Percentiles rank a stretch among this genome's conserved stretches.
These are phyloP conservation scores for Emydoidea blandingii DNA, from an alignment of 2,797 vertebrate species.

Conservation along the genomic window DNA sequence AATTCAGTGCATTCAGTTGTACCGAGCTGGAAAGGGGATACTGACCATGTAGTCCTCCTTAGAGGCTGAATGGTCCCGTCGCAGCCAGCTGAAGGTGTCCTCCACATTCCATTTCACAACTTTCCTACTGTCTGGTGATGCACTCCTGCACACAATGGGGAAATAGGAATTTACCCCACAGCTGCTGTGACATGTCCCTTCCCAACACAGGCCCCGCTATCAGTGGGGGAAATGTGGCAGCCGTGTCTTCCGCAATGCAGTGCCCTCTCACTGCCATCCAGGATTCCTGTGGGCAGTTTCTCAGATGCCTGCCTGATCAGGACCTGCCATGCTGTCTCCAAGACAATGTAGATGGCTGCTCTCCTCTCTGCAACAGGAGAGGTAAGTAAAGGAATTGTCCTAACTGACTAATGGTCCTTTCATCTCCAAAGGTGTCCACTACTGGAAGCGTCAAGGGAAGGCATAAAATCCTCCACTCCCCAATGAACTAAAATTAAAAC, in stretches of 20 bases:
- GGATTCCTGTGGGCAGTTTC: background rate
- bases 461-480: background rate
- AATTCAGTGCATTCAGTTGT: background rate
- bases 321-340: background rate
- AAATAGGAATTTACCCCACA: accelerated
- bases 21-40: background rate
- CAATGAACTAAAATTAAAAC: background rate
- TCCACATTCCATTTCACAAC: conserved; percentile 99
- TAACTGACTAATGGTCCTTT: background rate
- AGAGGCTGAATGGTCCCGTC: conserved; percentile 95
- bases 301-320: accelerated
- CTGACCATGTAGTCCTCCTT: conserved; percentile 97
- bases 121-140: conserved; percentile 96
- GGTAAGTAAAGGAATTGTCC: background rate
- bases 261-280: background rate
- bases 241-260: background rate
- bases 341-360: background rate
- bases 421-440: background rate
- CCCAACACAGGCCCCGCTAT: accelerated
- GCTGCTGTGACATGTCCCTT: accelerated
- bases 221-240: background rate
- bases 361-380: background rate
- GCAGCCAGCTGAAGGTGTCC: conserved; percentile 98
- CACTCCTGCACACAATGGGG: conserved; percentile 85
- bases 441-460: background rate